phyloP scores from a whole-genome alignment of 2,888 invertebrate species.

The Pseudococcus longispinus region DNA sequence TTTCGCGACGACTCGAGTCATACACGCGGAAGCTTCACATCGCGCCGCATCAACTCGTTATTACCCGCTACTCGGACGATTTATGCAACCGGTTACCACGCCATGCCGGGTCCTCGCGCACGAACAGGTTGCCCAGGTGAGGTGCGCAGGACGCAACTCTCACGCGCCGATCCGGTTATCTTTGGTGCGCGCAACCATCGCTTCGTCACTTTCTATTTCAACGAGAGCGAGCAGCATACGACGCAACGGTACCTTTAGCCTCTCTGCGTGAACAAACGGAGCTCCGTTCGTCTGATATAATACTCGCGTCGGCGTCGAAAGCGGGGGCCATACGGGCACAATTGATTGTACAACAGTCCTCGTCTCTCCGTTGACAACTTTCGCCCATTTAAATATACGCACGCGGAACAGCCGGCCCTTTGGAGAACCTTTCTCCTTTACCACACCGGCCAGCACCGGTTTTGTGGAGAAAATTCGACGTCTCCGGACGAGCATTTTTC shows the following conservation, averaged over 20 bases:
- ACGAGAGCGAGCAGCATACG: neutral
- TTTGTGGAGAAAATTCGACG: neutral
- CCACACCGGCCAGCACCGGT: neutral
- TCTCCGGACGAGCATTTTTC: neutral
- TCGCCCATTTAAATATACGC: constrained; percentile 9
- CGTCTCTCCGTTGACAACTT: constrained; percentile 28
- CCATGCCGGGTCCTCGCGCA: neutral
- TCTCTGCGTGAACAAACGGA: neutral
- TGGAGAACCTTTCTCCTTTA: neutral
- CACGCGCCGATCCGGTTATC: constrained; percentile 50
- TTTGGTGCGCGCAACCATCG: constrained; percentile 9
- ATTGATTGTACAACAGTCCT: neutral
- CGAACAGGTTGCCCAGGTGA: neutral
- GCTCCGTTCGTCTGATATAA: neutral
- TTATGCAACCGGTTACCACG: constrained; percentile 15
- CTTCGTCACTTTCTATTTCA: constrained; percentile 50
- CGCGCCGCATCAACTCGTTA: neutral
- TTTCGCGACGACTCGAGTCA: neutral
- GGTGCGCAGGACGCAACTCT: constrained; percentile 34
- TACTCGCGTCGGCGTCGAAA: neutral
- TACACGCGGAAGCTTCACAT: neutral
- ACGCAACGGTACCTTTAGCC: neutral
- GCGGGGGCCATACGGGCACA: neutral
- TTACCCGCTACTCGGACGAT: neutral
- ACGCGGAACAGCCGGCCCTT: neutral